Evolutionary conservation across 2,797 vertebrate genomes (phyloP).

Genomic region (Rousettus madagascariensis): DNA sequence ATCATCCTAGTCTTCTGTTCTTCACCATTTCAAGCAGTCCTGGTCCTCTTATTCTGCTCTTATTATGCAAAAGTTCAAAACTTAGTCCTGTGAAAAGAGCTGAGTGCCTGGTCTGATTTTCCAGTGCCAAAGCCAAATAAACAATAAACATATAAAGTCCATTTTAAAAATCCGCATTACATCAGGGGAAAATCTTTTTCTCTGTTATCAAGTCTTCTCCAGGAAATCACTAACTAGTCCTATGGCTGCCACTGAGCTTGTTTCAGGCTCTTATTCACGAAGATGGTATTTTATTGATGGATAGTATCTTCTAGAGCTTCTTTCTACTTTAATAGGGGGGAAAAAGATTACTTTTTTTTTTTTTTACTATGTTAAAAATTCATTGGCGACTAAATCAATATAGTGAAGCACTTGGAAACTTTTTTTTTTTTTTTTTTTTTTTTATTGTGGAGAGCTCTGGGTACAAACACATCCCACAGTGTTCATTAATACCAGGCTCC

Average conservation of each 20-base stretch:
- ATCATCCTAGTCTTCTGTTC: background rate
- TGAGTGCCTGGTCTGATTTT: background rate
- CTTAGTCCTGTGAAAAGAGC: background rate
- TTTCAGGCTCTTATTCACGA: background rate
- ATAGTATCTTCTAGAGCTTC: background rate
- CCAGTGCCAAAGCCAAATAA: background rate
- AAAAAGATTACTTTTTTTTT: background rate
- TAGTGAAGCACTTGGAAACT: background rate
- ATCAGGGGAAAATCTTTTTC: background rate
- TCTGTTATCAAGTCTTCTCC: background rate
- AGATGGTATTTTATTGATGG: background rate
- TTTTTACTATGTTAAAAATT: conserved; percentile 17
- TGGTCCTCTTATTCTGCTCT: background rate
- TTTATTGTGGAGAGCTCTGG: conserved; percentile 14
- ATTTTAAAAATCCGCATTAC: background rate
- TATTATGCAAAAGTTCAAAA: background rate
- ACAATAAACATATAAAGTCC: background rate
- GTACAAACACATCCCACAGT: background rate
- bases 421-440: too few relatives aligned
- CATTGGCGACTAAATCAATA: background rate
- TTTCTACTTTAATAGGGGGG: background rate
- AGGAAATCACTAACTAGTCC: background rate
- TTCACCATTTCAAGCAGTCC: background rate
- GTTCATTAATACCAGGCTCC: background rate
- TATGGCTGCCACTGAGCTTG: rapidly evolving